Evolutionary conservation across 2,797 vertebrate species (phyloP).

Genomic region (Salmo trutta): DNA sequence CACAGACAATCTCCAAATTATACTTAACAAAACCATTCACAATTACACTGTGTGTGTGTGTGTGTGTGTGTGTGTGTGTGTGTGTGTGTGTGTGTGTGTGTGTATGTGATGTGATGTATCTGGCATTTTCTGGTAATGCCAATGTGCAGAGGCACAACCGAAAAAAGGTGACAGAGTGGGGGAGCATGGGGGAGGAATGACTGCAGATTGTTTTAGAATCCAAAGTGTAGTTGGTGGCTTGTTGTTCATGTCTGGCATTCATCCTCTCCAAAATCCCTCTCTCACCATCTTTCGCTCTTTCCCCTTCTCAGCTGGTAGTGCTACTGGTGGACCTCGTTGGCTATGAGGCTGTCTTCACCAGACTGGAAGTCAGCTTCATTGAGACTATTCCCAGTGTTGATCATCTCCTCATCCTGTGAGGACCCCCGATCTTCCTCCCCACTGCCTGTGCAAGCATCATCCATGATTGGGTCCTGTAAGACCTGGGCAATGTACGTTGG

Average conservation of each 20-base stretch:
- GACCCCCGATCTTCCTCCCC: conserved; percentile 84
- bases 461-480: conserved; percentile 89
- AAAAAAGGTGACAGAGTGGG: neutral
- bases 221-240: neutral
- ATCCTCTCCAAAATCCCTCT: neutral
- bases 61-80: too few relatives aligned
- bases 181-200: neutral
- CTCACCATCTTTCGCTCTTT: neutral
- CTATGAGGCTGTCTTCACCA: conserved; percentile 97
- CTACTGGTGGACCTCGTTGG: conserved; percentile 96
- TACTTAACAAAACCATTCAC: neutral
- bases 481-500: conserved; percentile 99
- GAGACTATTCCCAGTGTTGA: conserved; percentile 84
- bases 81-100: too few relatives aligned
- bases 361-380: conserved; percentile 98
- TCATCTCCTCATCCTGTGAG: conserved; percentile 89
- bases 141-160: neutral
- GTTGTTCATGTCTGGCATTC: neutral
- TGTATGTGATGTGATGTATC: neutral
- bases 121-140: neutral
- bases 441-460: conserved; percentile 79
- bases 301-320: conserved; percentile 44
- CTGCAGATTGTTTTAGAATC: neutral
- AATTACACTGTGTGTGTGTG: neutral
- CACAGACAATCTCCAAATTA: neutral